Evolutionary conservation across 2,113 vertebrate genomes (phyloP).

Genomic region (Chaetorhynchus papuensis): DNA sequence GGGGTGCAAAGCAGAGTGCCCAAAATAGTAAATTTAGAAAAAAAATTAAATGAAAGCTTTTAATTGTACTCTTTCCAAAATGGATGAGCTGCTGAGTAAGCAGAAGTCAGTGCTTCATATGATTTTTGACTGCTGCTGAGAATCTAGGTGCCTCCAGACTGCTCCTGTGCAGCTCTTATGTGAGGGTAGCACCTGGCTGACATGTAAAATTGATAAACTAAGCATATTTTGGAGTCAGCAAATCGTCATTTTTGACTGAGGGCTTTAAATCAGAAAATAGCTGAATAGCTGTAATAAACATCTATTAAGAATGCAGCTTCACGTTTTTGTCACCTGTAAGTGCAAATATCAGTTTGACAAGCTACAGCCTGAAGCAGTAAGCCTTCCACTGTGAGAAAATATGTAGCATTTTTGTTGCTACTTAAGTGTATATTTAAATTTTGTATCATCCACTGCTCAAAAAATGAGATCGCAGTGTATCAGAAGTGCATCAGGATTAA

Average conservation of each 20-base stretch:
- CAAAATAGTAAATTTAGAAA: neutral
- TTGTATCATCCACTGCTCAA: neutral
- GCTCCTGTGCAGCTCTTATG: neutral
- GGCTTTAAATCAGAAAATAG: neutral
- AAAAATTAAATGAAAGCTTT: neutral
- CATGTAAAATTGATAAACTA: neutral
- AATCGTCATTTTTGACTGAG: neutral
- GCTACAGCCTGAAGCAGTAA: neutral
- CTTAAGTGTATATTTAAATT: neutral
- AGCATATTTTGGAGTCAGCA: neutral
- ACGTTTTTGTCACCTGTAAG: neutral
- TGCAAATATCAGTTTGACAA: neutral
- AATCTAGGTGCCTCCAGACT: neutral
- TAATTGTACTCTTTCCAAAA: neutral
- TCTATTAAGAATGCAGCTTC: neutral
- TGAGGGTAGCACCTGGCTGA: neutral
- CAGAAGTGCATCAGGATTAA: neutral
- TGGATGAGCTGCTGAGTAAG: neutral
- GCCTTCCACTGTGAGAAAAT: neutral
- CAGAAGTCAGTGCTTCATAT: neutral
- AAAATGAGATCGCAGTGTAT: neutral
- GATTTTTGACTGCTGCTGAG: neutral
- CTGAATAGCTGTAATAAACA: neutral
- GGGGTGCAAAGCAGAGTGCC: neutral
- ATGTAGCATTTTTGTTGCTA: neutral